Evolutionary conservation across 2,797 vertebrate species (phyloP).

Genomic region (Pelobates cultripes): DNA sequence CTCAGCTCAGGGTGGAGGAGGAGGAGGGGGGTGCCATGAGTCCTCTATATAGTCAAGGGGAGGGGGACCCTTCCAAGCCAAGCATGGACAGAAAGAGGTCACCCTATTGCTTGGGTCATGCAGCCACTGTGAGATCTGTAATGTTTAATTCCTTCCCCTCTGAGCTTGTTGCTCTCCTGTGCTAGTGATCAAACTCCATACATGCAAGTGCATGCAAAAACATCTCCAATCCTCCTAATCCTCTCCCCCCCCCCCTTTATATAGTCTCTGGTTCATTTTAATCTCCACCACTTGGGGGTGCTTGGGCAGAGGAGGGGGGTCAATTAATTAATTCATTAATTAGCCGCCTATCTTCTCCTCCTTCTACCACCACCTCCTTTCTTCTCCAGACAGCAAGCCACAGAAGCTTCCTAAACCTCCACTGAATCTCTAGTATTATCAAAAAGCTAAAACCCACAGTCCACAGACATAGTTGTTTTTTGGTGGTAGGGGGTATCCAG

Average conservation of each 20-base stretch:
- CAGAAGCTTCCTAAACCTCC: slow-evolving; percentile 44
- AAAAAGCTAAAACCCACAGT: slow-evolving; percentile 29
- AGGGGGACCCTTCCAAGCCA: slow-evolving; percentile 65
- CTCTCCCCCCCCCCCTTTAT: neutral
- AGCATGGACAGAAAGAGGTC: slow-evolving; percentile 74
- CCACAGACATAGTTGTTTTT: neutral
- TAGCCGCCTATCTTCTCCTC: slow-evolving; percentile 69
- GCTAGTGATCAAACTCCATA: slow-evolving; percentile 32
- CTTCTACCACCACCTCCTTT: slow-evolving; percentile 62
- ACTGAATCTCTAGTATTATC: slow-evolving; percentile 25
- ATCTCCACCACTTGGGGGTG: slow-evolving; percentile 62
- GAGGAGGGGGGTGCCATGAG: slow-evolving; percentile 54
- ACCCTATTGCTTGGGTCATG: slow-evolving; percentile 72
- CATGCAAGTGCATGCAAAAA: slow-evolving; percentile 39
- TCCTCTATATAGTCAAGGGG: slow-evolving; percentile 62
- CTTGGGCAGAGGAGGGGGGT: slow-evolving; percentile 53
- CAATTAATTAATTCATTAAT: slow-evolving; percentile 68
- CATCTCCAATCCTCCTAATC: slow-evolving; percentile 3
- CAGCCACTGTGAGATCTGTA: slow-evolving; percentile 63
- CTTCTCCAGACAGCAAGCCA: slow-evolving; percentile 44
- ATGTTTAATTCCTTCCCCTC: slow-evolving; percentile 38
- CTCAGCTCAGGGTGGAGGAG: neutral
- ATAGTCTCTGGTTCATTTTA: slow-evolving; percentile 31
- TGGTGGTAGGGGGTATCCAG: neutral
- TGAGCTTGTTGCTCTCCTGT: slow-evolving; percentile 32